These are phyloP conservation scores for Papilio aristodemus DNA, from an alignment of 1,140 invertebrate genomes.

Conservation along the genomic window DNA sequence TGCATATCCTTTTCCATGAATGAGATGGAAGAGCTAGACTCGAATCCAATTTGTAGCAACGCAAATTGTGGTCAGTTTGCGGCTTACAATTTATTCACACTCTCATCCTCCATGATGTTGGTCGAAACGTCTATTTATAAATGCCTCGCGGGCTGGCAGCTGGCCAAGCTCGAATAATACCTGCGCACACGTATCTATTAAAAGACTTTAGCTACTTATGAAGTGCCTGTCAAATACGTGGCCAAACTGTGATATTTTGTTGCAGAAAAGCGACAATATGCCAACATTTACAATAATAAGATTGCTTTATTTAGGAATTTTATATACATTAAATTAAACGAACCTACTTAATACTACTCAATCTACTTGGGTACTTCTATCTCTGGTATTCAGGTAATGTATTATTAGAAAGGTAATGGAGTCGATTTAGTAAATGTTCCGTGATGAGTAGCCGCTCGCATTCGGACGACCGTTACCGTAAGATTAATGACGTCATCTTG, in stretches of 20 bases:
- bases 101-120: constrained; percentile 34
- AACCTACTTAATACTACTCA: no score
- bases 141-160: constrained; percentile 22
- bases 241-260: not conserved
- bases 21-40: constrained; percentile 29
- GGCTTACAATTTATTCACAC: constrained; percentile 33
- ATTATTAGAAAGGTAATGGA: constrained; percentile 37
- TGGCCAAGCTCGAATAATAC: constrained; percentile 29
- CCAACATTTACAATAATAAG: not conserved
- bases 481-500: constrained; percentile 61
- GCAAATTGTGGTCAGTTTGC: constrained; percentile 32
- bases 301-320: no score
- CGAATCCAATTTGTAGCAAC: constrained; percentile 31
- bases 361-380: not conserved
- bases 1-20: constrained; percentile 11
- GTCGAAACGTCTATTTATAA: constrained; percentile 33
- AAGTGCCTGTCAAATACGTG: constrained; percentile 4
- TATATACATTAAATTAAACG: no score
- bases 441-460: constrained; percentile 51
- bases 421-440: constrained; percentile 58
- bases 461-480: constrained; percentile 57
- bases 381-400: constrained; percentile 32
- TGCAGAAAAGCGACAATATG: not conserved
- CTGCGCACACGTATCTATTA: constrained; percentile 28
- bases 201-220: constrained; percentile 30